Base-by-base conservation (phyloP, 2,113 vertebrate species). In the Butastur rufipennis region DNA sequence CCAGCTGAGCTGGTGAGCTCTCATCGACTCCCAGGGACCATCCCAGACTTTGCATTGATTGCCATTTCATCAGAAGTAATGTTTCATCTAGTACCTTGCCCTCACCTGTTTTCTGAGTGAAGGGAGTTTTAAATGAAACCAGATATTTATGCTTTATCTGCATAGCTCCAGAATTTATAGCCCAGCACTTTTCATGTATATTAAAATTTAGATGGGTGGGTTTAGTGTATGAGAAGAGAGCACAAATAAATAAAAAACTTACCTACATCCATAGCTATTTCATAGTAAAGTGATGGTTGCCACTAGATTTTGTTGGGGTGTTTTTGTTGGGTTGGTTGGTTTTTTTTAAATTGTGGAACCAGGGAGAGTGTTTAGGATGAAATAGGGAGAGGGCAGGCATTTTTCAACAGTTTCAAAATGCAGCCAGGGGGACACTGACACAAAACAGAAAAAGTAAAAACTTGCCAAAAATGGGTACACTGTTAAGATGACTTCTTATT, bases 11-110 rank as follows among this genome's bases (percentile, higher is more conserved):
- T 43, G 10, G 1, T 32, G 70, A 45, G 36, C 23, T 67, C 31
- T 16, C 9, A 3, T 13, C 1, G 1, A 1, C 7, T 20, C 32
- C 66, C 42, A 8, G 4, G 17, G 17, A 23, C 34, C 29, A 10
- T 23, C 70, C n/a, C 66, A 42, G 34, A 4, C 36, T 47, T 38
- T 23, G 48, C 58, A 19, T 16, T 32, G 29, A 4, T 2, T 26
- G 10, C 40, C 9, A 1, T 47, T 72, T 62, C 63, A 36, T 23
- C 27, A 70, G 50, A n/a, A 81, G 17, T 14, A 22, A 38, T 6
- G 21, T 19, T 83, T 40, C 38, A 18, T 10, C 21, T 45, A 13
- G 9, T n/a, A 8, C 26, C 47, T 61, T 40, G 16, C 16, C 22
- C 26, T 82, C 45, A 12, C 29, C 48, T n/a, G 1, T 36, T 48